phyloP scores from a whole-genome alignment of 2,113 vertebrate genomes.

The Urocitellus parryii region DNA sequence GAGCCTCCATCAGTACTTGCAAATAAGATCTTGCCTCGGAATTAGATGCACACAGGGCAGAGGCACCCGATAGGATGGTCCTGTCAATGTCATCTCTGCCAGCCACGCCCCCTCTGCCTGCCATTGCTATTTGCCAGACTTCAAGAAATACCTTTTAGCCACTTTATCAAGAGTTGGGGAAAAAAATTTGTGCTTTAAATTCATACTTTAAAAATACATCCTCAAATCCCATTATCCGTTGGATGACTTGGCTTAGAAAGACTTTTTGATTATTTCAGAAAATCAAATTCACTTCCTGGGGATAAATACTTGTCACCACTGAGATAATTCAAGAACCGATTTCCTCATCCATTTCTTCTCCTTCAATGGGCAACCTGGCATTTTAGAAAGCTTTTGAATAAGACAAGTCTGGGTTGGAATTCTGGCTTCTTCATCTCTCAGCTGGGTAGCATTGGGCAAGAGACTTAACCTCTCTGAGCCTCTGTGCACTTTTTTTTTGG shows the following conservation, averaged over 20 bases:
- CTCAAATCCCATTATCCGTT: slow-evolving; percentile 52
- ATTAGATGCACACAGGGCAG: neutral
- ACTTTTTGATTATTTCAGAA: slow-evolving; percentile 56
- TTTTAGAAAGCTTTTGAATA: neutral
- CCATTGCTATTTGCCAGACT: neutral
- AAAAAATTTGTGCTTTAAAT: neutral
- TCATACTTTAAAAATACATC: neutral
- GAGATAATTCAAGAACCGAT: slow-evolving; percentile 51
- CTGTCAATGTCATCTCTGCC: neutral
- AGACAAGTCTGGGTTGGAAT: neutral
- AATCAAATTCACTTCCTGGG: slow-evolving; percentile 65
- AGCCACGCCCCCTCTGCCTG: accelerated
- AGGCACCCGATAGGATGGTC: accelerated
- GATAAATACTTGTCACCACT: slow-evolving; percentile 30
- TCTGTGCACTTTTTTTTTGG: neutral
- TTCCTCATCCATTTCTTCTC: neutral
- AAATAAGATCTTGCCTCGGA: neutral
- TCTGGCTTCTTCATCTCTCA: neutral
- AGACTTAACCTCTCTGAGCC: neutral
- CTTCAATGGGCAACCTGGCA: neutral
- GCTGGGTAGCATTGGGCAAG: neutral
- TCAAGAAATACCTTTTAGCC: neutral
- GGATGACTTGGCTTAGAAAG: slow-evolving; percentile 35
- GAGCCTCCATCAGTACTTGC: neutral
- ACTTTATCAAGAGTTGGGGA: neutral